Evolutionary conservation across 1,140 invertebrate species (phyloP), one percentile per base, ranked within the genome.

Genomic region (Bombus pascuorum): DNA sequence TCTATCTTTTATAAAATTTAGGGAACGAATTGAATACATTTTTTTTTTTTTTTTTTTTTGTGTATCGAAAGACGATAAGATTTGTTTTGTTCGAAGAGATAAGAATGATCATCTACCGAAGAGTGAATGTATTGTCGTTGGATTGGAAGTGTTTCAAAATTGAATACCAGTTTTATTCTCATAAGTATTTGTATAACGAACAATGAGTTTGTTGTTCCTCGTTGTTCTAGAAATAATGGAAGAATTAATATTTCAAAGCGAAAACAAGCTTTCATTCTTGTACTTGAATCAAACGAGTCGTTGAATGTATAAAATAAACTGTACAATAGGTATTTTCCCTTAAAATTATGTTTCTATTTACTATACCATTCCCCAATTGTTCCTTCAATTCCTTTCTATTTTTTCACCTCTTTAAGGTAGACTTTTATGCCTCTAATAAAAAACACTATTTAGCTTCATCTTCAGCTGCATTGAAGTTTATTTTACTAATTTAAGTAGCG

Each of bases 281-380:
- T 81, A 85, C 79, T 81, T 57, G 71, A 81, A 81, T 81, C n/a
- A 74, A 81, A 88, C 77, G 15, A 70, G 62, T 86, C 66, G 59
- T 91, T 83, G 59, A 88, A 86, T 86, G 71, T 91, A 79, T 66
- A 68, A 89, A 91, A 91, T 91, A 91, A 90, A 91, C 53, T 91
- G 80, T 91, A 88, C 68, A 86, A 91, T 91, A 85, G 83, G 83
- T 85, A 91, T 91, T 91, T 91, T 91, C 82, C 53, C 85, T 89
- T 90, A 91, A 85, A 71, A 32, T 42, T 8, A 5, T 65, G 59
- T 53, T 22, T 13, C 70, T n/a, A 70, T 85, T 87, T 72, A 32
- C 1, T 34, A 1, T 37, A 34, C 10, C 37, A 28, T 22, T 76
- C 0, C 28, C 2, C 25, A 1, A 25, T 15, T 25, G 18, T 78